Evolutionary conservation across 1,140 invertebrate genomes (phyloP).

Genomic region (Musca domestica): DNA sequence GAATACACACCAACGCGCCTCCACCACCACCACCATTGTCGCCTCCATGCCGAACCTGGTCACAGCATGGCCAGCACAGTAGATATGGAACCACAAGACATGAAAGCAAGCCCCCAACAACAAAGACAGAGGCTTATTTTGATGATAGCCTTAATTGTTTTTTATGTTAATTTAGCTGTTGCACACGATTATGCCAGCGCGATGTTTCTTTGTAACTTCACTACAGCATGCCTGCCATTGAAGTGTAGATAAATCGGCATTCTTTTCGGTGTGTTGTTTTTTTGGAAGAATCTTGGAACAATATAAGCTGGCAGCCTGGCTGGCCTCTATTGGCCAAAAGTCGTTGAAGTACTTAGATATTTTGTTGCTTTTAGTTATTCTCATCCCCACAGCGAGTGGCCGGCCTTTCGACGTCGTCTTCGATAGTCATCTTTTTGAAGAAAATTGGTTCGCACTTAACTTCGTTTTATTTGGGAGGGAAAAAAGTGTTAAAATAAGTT

Average conservation of each 20-base stretch:
- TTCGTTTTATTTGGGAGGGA: not conserved
- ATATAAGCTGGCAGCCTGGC: no score
- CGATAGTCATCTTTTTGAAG: slow-evolving; percentile 11
- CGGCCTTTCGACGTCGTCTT: slow-evolving; percentile 7
- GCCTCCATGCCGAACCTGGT: no score
- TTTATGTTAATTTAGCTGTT: slow-evolving; percentile 26
- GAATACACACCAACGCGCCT: not conserved
- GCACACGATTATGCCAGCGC: slow-evolving; percentile 9
- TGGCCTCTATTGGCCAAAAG: no score
- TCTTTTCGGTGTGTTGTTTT: not conserved
- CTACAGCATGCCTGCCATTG: not conserved
- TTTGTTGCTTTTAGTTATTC: no score
- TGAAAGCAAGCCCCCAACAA: not conserved
- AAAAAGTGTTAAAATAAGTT: slow-evolving; percentile 7
- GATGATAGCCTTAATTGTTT: slow-evolving; percentile 26
- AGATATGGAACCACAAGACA: no score
- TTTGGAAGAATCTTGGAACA: no score
- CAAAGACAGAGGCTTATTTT: slow-evolving; percentile 4
- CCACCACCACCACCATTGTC: no score
- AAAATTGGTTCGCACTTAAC: slow-evolving; percentile 17
- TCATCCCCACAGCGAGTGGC: not conserved
- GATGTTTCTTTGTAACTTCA: not conserved
- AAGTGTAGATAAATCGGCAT: slow-evolving; percentile 13
- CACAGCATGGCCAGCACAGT: no score
- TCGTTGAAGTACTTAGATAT: no score